Conservation (phyloP, 2,113 vertebrate genomes). For the Scatophagus argus region DNA sequence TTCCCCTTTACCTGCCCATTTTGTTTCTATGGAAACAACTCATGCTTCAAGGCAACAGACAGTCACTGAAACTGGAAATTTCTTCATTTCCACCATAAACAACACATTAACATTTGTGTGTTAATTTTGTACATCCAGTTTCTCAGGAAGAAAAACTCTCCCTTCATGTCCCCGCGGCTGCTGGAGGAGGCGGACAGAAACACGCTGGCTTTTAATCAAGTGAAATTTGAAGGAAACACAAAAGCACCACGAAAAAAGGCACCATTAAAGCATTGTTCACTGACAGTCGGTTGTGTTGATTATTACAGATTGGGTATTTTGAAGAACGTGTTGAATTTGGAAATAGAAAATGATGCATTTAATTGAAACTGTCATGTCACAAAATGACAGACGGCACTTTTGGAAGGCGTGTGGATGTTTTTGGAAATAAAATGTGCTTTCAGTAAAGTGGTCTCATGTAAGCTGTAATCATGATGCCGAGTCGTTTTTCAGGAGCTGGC, state of each 20-base stretch:
- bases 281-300: constrained; percentile 6
- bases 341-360: constrained; percentile 19
- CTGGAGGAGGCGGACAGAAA: constrained; percentile 19
- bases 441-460: not conserved
- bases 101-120: not conserved
- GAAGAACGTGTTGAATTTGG: not conserved
- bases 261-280: constrained; percentile 19
- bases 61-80: constrained; percentile 25
- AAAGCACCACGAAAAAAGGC: constrained; percentile 30
- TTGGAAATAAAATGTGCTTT: not conserved
- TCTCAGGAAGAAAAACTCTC: constrained; percentile 2
- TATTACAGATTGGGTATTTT: not conserved
- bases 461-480: not conserved
- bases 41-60: constrained; percentile 7
- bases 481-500: constrained; percentile 87
- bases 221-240: constrained; percentile 22
- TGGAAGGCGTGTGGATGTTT: no score
- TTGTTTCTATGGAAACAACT: constrained; percentile 59
- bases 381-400: not conserved
- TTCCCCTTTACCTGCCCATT: constrained; percentile 8
- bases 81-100: constrained; percentile 16
- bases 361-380: constrained; percentile 19
- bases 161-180: not conserved
- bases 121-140: not conserved
- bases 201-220: constrained; percentile 19